These are phyloP conservation scores for Lasioglossum zephyrum DNA, from an alignment of 2,888 invertebrate species.

Conservation along the genomic window DNA sequence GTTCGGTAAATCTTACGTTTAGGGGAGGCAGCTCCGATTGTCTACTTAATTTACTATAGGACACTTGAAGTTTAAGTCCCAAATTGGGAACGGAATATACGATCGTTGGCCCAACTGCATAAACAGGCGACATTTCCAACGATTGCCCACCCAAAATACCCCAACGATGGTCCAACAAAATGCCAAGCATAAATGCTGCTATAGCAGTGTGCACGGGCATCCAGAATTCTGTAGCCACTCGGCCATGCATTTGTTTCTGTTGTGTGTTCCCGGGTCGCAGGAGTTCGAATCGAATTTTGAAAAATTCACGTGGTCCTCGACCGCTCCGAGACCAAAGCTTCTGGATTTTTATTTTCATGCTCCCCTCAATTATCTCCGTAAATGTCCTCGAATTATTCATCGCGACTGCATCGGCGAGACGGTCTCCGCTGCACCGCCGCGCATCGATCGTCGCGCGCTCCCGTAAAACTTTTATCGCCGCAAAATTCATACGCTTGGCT, in stretches of 20 bases:
- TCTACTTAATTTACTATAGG: too few species aligned
- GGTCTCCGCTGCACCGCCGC: neutral
- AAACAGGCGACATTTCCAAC: too few species aligned
- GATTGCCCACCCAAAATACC: too few species aligned
- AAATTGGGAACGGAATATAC: too few species aligned
- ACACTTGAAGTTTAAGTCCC: too few species aligned
- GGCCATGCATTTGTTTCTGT: neutral
- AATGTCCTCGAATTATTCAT: conserved; percentile 39
- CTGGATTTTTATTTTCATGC: neutral
- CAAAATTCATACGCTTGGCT: conserved; percentile 44
- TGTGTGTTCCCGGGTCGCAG: neutral
- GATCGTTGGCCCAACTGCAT: too few species aligned
- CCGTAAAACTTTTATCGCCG: conserved; percentile 51
- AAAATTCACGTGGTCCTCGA: neutral
- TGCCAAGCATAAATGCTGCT: too few species aligned
- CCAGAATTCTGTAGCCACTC: neutral
- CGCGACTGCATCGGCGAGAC: neutral
- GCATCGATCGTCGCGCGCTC: conserved; percentile 35
- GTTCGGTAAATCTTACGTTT: too few species aligned
- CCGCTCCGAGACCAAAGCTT: neutral
- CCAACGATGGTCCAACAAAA: too few species aligned
- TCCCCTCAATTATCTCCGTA: conserved; percentile 26
- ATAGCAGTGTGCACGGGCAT: neutral
- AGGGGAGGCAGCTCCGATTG: too few species aligned
- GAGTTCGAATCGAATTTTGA: conserved; percentile 9